These are phyloP conservation scores for Axea sp. DNA, from an alignment of 2,888 invertebrate species.

Conservation along the genomic window DNA sequence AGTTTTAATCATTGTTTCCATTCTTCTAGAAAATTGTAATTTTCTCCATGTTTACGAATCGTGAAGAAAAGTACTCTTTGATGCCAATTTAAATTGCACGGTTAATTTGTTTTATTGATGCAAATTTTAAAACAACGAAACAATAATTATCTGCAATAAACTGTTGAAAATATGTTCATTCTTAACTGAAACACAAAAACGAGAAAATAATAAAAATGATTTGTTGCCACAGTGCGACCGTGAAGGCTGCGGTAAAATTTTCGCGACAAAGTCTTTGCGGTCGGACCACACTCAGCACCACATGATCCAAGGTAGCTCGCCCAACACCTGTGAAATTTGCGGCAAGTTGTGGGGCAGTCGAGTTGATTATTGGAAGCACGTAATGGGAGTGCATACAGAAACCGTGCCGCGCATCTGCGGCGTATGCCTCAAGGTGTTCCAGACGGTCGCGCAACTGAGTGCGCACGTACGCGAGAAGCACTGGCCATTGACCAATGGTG, in stretches of 20 bases:
- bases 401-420: slow-evolving; percentile 80
- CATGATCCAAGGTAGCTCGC: slow-evolving; percentile 77
- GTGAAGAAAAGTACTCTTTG: too few relatives aligned
- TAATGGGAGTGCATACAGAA: slow-evolving; percentile 80
- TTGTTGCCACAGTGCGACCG: slow-evolving; percentile 76
- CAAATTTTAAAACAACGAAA: too few relatives aligned
- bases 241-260: slow-evolving; percentile 78
- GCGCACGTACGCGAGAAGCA: slow-evolving; percentile 78
- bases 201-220: too few relatives aligned
- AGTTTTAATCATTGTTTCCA: too few relatives aligned
- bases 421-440: slow-evolving; percentile 80
- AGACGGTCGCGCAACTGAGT: slow-evolving; percentile 77
- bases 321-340: slow-evolving; percentile 80
- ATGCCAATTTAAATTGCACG: too few relatives aligned
- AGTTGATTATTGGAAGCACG: slow-evolving; percentile 81
- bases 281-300: slow-evolving; percentile 80
- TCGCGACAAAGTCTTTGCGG: slow-evolving; percentile 78
- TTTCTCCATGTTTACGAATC: too few relatives aligned
- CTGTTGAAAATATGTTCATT: too few relatives aligned
- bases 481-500: slow-evolving; percentile 79
- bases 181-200: too few relatives aligned
- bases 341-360: slow-evolving; percentile 80
- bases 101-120: too few relatives aligned
- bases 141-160: too few relatives aligned
- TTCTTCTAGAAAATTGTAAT: too few relatives aligned